Evolutionary conservation across 1,140 invertebrate species (phyloP), one percentile per base, ranked within the genome.

Genomic region (Mactra quadrangularis): DNA sequence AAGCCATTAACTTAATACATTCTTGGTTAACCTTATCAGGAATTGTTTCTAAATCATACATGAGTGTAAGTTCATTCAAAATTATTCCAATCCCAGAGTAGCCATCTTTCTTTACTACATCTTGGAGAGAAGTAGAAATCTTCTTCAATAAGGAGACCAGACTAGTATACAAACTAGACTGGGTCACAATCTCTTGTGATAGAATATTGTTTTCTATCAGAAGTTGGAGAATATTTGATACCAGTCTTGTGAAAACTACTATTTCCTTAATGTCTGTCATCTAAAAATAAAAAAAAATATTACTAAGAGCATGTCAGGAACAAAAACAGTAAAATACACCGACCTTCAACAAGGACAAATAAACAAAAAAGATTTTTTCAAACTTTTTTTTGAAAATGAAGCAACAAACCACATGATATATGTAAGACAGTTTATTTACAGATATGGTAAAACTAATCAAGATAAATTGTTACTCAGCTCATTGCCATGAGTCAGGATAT

Each of bases 101-200:
- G 1, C 79, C 79, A 50, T 82, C 79, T 74, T 82, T 82, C 25
- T 82, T 82, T 6, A 66, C 57, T 7, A 50, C 17, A 4, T 64
- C 66, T 11, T 47, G 41, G 11, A 82, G 19, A 17, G 53, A 52
- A 27, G n/a, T 33, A 7, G 55, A 62, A 3, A 82, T 27, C 60
- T 82, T 82, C 47, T 82, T 82, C 47, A 82, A 35, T 17, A 82
- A 17, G 17, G 13, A 9, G 17, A 50, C 41, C 17, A 82, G 22
- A 60, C 25, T 25, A 0, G 29, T 47, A 19, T 66, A 29, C 13
- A 66, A 33, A 25, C 47, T 50, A 38, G 29, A 53, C 0, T 25
- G 1, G 7, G 25, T 25, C 3, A 78, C 25, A 1, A 50, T 78
- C 29, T 50, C 17, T 41, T 38, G 41, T 15, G 76, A 66, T 11